Conservation (phyloP, 1,140 invertebrate species). For the Myzus persicae region DNA sequence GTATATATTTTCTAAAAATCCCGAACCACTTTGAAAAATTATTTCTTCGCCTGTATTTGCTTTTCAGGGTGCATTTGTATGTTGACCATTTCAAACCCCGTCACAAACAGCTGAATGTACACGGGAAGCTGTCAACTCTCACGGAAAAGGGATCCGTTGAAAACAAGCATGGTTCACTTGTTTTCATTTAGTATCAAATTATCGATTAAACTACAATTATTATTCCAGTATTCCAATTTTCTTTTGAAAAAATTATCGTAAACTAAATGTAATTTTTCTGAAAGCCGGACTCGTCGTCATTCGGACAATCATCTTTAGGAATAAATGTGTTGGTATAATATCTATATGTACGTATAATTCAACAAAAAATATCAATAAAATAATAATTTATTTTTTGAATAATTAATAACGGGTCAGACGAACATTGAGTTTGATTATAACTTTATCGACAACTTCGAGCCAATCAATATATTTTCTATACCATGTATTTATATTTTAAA, state of each 20-base stretch:
- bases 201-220: background rate
- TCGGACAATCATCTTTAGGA: background rate
- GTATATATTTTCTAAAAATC: background rate
- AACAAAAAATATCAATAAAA: too few relatives aligned
- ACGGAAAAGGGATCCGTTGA: background rate
- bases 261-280: background rate
- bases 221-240: background rate
- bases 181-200: background rate
- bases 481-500: background rate
- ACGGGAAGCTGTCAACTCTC: background rate
- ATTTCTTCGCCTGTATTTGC: background rate
- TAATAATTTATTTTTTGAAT: background rate
- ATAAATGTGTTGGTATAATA: too few relatives aligned
- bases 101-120: conserved; percentile 14
- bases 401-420: background rate
- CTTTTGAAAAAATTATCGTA: background rate
- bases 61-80: background rate
- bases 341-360: too few relatives aligned
- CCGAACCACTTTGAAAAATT: background rate
- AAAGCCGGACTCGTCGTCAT: background rate
- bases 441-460: background rate
- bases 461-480: background rate
- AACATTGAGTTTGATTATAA: background rate
- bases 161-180: background rate
- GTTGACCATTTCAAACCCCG: background rate